phyloP scores from a whole-genome alignment of 1,140 invertebrate species.

The Globodera rostochiensis region DNA sequence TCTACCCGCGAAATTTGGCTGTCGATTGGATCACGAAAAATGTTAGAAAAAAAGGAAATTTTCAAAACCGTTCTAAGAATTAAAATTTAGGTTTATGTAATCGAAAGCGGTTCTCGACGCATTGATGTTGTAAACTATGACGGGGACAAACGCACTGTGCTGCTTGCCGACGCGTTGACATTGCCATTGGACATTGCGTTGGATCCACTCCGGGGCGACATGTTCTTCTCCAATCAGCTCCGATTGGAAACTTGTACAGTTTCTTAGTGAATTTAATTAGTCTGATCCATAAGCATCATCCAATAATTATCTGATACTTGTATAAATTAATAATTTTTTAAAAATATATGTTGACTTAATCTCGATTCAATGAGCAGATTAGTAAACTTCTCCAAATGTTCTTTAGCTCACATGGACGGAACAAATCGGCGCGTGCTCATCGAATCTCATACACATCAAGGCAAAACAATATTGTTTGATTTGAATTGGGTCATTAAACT shows the following conservation, averaged over 20 bases:
- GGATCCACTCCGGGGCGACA: constrained; percentile 72
- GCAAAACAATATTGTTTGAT: no score
- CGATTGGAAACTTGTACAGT: constrained; percentile 54
- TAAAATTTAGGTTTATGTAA: constrained; percentile 76
- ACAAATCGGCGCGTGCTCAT: constrained; percentile 54
- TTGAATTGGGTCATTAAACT: no score
- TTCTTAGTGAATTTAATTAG: no score
- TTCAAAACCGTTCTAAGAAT: constrained; percentile 33
- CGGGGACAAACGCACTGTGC: constrained; percentile 81
- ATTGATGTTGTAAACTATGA: constrained; percentile 89
- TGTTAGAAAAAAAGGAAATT: constrained; percentile 65
- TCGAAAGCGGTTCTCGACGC: constrained; percentile 84
- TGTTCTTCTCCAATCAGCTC: constrained; percentile 65
- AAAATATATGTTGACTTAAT: no score
- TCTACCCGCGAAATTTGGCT: constrained; percentile 80
- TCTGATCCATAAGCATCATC: no score
- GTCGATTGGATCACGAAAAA: constrained; percentile 94
- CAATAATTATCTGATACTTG: no score
- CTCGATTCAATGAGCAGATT: no score
- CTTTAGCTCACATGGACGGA: constrained; percentile 55
- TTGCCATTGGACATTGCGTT: constrained; percentile 85
- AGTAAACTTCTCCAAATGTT: no score
- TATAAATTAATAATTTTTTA: no score
- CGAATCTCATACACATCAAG: constrained; percentile 63
- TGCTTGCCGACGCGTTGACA: constrained; percentile 85